Conservation (phyloP, 2,888 invertebrate species). For the Craniophora ligustri region DNA sequence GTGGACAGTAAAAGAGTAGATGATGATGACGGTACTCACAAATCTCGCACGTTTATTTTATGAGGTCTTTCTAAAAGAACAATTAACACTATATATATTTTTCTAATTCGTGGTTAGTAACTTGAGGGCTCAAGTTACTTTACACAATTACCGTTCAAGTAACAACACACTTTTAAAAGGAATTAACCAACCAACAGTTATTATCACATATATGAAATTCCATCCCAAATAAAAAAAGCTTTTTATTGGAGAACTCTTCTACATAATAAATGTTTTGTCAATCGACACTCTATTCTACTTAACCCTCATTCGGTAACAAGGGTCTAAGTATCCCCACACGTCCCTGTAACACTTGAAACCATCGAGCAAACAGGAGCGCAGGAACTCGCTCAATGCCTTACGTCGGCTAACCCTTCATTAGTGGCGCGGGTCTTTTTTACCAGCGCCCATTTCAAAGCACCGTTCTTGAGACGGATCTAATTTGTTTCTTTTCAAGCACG, state of each 20-base stretch:
- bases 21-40: too few relatives aligned
- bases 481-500: conserved; percentile 85
- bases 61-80: too few relatives aligned
- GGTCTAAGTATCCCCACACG: conserved; percentile 37
- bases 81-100: too few relatives aligned
- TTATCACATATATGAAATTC: neutral
- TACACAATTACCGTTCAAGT: conserved; percentile 9
- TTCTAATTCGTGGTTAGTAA: too few relatives aligned
- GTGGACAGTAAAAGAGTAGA: too few relatives aligned
- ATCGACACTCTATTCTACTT: conserved; percentile 29
- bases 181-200: too few relatives aligned
- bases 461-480: conserved; percentile 84
- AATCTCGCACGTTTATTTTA: too few relatives aligned
- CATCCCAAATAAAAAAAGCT: conserved; percentile 32
- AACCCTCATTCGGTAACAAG: conserved; percentile 40
- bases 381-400: conserved; percentile 41
- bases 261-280: conserved; percentile 41
- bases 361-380: conserved; percentile 32
- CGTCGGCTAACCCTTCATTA: conserved; percentile 80
- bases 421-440: conserved; percentile 73
- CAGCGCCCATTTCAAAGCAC: conserved; percentile 73
- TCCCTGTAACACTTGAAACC: conserved; percentile 26
- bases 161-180: conserved; percentile 7
- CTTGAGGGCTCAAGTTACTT: too few relatives aligned
- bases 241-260: conserved; percentile 23